Evolutionary conservation across 2,797 vertebrate genomes (phyloP).

Genomic region (Florisuga fusca): DNA sequence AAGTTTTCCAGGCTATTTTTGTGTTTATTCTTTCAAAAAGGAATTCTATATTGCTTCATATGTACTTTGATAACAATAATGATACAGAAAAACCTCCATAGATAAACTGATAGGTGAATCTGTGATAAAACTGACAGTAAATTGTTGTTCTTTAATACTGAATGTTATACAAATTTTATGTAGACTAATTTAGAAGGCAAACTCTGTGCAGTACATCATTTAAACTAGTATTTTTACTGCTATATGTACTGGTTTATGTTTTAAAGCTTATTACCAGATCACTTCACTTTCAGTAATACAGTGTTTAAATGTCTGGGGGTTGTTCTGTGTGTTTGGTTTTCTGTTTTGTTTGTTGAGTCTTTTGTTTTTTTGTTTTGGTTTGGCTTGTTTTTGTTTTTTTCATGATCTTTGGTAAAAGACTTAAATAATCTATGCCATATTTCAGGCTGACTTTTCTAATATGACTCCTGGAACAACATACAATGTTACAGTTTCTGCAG

Average conservation of each 20-base stretch:
- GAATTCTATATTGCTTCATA: neutral
- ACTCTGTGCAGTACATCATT: neutral
- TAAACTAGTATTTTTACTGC: neutral
- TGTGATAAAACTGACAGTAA: slow-evolving; percentile 1
- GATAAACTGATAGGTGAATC: neutral
- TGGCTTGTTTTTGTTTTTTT: neutral
- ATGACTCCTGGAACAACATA: slow-evolving; percentile 84
- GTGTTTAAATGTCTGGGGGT: neutral
- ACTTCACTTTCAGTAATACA: neutral
- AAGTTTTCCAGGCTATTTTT: neutral
- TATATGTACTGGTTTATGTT: neutral
- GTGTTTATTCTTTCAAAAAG: neutral
- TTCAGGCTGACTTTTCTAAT: slow-evolving; percentile 86
- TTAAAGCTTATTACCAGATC: neutral
- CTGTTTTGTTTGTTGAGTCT: no score
- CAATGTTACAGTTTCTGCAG: slow-evolving; percentile 83
- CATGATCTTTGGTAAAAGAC: neutral
- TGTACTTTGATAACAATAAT: neutral
- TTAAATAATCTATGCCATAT: slow-evolving; percentile 26
- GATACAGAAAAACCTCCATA: neutral
- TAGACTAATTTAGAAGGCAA: neutral
- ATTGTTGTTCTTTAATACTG: slow-evolving; percentile 46
- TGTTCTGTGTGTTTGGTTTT: no score
- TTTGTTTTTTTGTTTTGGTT: neutral
- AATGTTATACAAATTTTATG: neutral